These are phyloP conservation scores for Liodrosophila aerea DNA, from an alignment of 2,888 invertebrate genomes.

Conservation along the genomic window DNA sequence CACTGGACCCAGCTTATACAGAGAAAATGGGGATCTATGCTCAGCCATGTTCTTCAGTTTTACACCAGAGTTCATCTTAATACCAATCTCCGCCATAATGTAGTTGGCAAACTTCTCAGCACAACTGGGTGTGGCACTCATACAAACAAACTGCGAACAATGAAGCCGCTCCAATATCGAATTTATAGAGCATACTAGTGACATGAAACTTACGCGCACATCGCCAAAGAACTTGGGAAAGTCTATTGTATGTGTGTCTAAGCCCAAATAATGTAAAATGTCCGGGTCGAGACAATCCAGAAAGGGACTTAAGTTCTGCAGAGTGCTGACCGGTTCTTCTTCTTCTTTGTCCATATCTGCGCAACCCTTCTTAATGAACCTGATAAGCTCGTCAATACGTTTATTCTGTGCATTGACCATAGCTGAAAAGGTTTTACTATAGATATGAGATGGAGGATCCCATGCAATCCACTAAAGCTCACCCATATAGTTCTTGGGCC, in stretches of 20 bases:
- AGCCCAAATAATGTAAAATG: constrained; percentile 93
- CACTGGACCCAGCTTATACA: constrained; percentile 90
- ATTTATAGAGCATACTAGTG: no score
- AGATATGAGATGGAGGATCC: background rate
- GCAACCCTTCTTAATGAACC: constrained; percentile 35
- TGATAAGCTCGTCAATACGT: constrained; percentile 42
- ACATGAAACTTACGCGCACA: constrained; percentile 91
- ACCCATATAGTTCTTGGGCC: constrained; percentile 45
- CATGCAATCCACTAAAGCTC: background rate
- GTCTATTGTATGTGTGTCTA: constrained; percentile 91
- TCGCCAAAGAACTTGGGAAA: constrained; percentile 96
- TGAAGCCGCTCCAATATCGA: constrained; percentile 1
- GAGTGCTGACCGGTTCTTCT: background rate
- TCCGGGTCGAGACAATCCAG: constrained; percentile 94
- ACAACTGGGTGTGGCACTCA: constrained; percentile 96
- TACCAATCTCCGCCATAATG: constrained; percentile 93
- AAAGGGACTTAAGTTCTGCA: constrained; percentile 85
- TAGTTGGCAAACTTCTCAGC: constrained; percentile 95
- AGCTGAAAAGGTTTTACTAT: constrained; percentile 21
- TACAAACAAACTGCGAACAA: constrained; percentile 91
- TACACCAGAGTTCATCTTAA: constrained; percentile 92
- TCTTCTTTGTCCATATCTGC: background rate
- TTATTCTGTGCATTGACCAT: constrained; percentile 52
- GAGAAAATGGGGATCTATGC: constrained; percentile 93
- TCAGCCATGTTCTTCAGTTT: constrained; percentile 92